A percentile compares a stretch with the other conserved stretches of the same genome.
Evolutionary conservation across 2,797 vertebrate species (phyloP).

Genomic region (Anguilla pacifica): DNA sequence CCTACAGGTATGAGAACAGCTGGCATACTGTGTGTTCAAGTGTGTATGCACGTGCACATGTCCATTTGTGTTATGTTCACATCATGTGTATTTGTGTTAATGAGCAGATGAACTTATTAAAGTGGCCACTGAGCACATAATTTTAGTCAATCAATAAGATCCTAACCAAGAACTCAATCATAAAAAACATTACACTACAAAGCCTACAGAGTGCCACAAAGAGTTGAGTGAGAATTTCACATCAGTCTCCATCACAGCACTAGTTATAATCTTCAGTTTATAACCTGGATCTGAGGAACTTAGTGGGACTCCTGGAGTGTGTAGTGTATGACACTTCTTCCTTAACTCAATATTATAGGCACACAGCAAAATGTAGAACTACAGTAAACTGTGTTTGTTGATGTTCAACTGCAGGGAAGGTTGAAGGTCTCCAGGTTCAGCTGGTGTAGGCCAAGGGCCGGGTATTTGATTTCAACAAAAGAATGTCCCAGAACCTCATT

Average conservation of each 20-base stretch:
- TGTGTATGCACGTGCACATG: neutral
- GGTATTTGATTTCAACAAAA: neutral
- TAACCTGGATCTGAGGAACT: no score
- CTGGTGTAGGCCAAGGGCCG: neutral
- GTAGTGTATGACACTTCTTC: no score
- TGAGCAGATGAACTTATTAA: no score
- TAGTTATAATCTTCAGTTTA: no score
- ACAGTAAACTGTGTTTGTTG: neutral
- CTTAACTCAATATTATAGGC: no score
- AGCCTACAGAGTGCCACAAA: no score
- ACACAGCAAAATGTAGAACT: no score
- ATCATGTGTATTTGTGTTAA: neutral
- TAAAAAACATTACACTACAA: neutral
- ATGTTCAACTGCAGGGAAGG: neutral
- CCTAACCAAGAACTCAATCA: neutral
- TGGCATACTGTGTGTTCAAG: neutral
- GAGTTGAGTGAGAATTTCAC: no score
- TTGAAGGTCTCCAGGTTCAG: neutral
- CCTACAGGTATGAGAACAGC: slow-evolving; percentile 78
- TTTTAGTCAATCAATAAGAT: neutral
- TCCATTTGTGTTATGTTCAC: neutral
- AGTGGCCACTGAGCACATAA: no score
- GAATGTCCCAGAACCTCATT: neutral
- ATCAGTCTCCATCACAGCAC: no score
- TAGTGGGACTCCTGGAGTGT: no score